Percentiles rank a stretch among this genome's conserved stretches.
Conservation (phyloP, 2,888 invertebrate genomes). For the Tiliacea citrago region DNA sequence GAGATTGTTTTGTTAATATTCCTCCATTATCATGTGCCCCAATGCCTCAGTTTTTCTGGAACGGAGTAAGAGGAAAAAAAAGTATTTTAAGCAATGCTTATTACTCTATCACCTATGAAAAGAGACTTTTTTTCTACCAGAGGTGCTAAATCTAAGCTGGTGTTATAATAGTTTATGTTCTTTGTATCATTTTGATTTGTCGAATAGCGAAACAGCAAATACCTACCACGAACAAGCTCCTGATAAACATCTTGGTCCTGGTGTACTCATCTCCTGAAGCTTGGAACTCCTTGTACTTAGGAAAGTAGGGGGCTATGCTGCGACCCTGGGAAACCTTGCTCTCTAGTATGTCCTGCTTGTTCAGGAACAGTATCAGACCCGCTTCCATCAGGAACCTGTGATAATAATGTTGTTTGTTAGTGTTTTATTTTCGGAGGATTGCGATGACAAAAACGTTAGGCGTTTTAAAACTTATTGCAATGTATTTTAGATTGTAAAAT, state of each 20-base stretch:
- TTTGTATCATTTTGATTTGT: too few species aligned
- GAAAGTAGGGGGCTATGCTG: slow-evolving; percentile 92
- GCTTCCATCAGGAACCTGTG: slow-evolving; percentile 93
- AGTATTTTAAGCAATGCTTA: too few species aligned
- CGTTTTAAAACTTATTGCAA: background rate
- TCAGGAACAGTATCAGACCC: slow-evolving; percentile 95
- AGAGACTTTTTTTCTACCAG: too few species aligned
- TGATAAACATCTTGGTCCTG: slow-evolving; percentile 92
- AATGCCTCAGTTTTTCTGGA: too few species aligned
- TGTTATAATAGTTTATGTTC: too few species aligned
- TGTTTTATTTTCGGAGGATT: background rate
- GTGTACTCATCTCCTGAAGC: slow-evolving; percentile 92
- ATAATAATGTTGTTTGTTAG: background rate
- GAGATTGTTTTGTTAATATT: too few species aligned
- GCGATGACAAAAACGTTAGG: slow-evolving; percentile 5
- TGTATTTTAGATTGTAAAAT: background rate
- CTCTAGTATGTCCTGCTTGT: slow-evolving; percentile 95
- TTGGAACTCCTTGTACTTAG: slow-evolving; percentile 91
- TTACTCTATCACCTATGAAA: too few species aligned
- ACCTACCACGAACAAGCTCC: slow-evolving; percentile 92
- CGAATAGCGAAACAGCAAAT: too few species aligned
- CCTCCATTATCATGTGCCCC: too few species aligned
- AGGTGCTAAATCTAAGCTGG: too few species aligned
- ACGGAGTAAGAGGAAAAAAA: too few species aligned
- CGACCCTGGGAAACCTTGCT: slow-evolving; percentile 93